Base-by-base conservation (phyloP, 2,888 invertebrate species). In the Orthosia incerta region DNA sequence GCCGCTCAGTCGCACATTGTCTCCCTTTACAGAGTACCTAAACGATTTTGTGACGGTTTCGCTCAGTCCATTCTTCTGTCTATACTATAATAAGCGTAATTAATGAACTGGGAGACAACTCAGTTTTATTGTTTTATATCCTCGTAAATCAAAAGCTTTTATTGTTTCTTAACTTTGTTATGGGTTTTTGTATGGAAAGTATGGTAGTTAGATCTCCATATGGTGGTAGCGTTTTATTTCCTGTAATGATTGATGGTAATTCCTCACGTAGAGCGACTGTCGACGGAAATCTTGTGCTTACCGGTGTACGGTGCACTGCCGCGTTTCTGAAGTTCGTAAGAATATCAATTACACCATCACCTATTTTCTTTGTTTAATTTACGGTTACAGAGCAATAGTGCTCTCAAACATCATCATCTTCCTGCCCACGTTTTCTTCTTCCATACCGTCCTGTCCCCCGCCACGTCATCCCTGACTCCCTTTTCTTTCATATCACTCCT, bases 91-190 rank as follows among this genome's bases (percentile, higher is more conserved):
- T 39, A 39, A 39, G 39, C 84, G 76, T 86, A 88, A 88, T 89
- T 87, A 89, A 89, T 86, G 87, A 89, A 88, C 87, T 79, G 83
- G 70, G 80, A 83, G 83, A 85, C 85, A 87, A 81, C 71, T 88
- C 84, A 80, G 87, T 84, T 92, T 91, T 89, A 89, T 88, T 82
- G 89, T 84, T 92, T 91, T 89, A 89, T 87, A 88, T 84, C 71
- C 83, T 86, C 80, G 88, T 93, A 92, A 93, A 93, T 93, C 90
- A 90, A 83, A 65, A 77, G 77, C 76, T 85, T 90, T 91, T 90
- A 88, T 88, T 88, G 86, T 83, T 85, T 74, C 69, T 79, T 79
- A 77, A 86, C 76, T 88, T 86, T 88, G 79, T 87, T 86, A 80
- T 79, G 71, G 23, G 51, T 75, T 75, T 59, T 62, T 53, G 50